Conservation (phyloP, 1,140 invertebrate species). For the Heliconius hewitsoni region DNA sequence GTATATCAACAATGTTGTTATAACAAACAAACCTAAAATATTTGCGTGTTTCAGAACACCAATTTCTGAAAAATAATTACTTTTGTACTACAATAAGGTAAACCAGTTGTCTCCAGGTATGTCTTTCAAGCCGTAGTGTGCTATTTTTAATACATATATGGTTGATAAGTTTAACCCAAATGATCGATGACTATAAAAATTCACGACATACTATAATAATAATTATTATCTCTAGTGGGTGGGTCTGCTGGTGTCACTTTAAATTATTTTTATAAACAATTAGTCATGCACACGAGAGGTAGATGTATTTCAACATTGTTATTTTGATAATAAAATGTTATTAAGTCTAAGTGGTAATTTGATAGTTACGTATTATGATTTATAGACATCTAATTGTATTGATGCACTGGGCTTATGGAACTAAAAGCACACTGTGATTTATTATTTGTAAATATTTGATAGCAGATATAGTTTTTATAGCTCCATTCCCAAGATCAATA, state of each 20-base stretch:
- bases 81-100: neutral
- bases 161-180: neutral
- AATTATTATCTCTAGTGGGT: too few species aligned
- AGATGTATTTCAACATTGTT: neutral
- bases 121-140: neutral
- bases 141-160: neutral
- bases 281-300: neutral
- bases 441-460: constrained; percentile 33
- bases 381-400: neutral
- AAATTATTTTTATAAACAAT: neutral
- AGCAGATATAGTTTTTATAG: constrained; percentile 34
- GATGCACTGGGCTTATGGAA: neutral
- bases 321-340: neutral
- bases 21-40: neutral
- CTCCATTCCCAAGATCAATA: constrained; percentile 40
- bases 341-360: neutral
- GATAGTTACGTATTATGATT: neutral
- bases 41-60: neutral
- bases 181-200: constrained; percentile 10
- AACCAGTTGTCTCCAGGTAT: constrained; percentile 7
- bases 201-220: neutral
- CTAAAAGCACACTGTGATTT: constrained; percentile 17
- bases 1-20: neutral
- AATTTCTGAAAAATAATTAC: neutral
- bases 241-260: neutral